Evolutionary conservation across 53 echinoderm and acorn worm genomes (phyloP), one percentile per base, ranked within the genome.

Genomic region (Temnopleurus reevesii): DNA sequence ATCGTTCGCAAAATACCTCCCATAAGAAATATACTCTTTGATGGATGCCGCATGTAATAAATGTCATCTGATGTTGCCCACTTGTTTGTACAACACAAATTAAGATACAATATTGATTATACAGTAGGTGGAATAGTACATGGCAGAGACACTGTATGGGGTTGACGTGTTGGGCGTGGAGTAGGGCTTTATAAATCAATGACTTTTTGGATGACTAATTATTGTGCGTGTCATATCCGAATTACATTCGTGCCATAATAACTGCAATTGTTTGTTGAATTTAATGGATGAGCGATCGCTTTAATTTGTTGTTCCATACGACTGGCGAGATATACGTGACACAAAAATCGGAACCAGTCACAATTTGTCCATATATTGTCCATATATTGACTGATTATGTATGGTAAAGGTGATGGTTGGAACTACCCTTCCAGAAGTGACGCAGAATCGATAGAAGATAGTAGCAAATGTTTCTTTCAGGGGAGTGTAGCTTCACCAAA

Each of bases 231-330:
- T 19, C 41, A 66, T 6, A 71, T 19, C 38, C 38, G 21, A 71
- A 71, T 71, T 41, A n/a, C 41, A n/a, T 71, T 71, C 41, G n/a
- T 71, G 71, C n/a, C 41, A 71, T 41, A 71, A 41, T 71, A 71
- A 71, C 34, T 38, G 36, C 41, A 71, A 71, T 71, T 71, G 41
- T 71, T 41, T 71, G 38, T 71, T 71, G 41, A 71, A 71, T 71
- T 71, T 71, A 71, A 41, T 41, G 71, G 71, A 38, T 71, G 43
- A 41, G n/a, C 19, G 21, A 36, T 36, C 38, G 43, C 21, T 41
- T 19, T 41, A 71, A 71, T 71, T 71, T 71, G 38, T 18, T 41
- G 65, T 35, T 65, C 5, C 38, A 41, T 43, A 71, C 36, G 41
- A 21, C 41, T 71, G 41, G 56, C 71, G 43, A 23, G 71, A 71